Evolutionary conservation across 2,113 vertebrate genomes (phyloP), one percentile per base, ranked within the genome.

Genomic region (Noturus placidus): DNA sequence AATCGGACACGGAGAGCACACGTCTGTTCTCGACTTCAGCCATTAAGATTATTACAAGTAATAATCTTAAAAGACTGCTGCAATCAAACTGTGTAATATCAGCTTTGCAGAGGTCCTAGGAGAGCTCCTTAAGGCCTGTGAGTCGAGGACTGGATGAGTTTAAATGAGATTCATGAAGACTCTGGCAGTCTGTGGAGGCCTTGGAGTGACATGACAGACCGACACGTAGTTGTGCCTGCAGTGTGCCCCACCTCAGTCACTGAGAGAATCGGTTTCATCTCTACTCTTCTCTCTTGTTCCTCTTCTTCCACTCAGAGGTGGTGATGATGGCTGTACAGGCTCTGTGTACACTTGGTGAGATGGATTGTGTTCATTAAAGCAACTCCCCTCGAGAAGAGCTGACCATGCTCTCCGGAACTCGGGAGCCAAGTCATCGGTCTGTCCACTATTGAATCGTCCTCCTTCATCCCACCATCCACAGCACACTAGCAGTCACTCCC

Each of bases 351-450:
- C 88, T 87, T 91, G 87, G 86, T 14, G 89, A 93, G 94, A 95
- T 90, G 91, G 92, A 94, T 94, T 93, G 78, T 20, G 89, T 88
- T 88, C 88, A 89, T 93, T 93, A 90, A 90, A 85, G 85, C 72
- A 63, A 86, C 82, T 42, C 88, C 92, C 92, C 92, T 88, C 88
- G 61, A 91, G 91, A 90, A 86, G 81, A 87, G 77, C 83, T 91
- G 78, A 70, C 84, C 78, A 70, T 20, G 83, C 84, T 61, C 72
- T 83, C 89, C 84, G 83, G 91, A 89, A 90, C 86, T 76, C 76
- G 74, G 81, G 89, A 89, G 86, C 69, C 72, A 82, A 88, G 87
- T 92, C 89, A 85, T 92, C 69, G 63, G 87, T 72, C 89, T 87
- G 90, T 91, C 89, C 91, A 74, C 92, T 91, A 92, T 93, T 92